A percentile compares a stretch with the other conserved stretches of the same genome.
Conservation (phyloP, 2,113 vertebrate species). For the Daboia siamensis region DNA sequence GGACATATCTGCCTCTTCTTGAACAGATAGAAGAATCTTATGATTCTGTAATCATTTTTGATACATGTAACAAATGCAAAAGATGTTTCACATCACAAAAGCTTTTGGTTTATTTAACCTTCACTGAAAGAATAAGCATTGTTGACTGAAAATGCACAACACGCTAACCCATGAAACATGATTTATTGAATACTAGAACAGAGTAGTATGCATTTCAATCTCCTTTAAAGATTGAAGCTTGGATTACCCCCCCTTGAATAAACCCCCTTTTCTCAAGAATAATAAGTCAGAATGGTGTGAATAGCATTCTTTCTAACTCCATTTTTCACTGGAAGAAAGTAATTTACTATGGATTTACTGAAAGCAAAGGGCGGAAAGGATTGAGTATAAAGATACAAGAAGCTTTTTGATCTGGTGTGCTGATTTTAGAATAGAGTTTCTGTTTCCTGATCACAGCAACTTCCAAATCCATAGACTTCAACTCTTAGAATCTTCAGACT, state of each 20-base stretch:
- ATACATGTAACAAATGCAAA: background rate
- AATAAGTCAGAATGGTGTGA: background rate
- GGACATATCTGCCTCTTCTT: background rate
- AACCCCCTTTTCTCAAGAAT: background rate
- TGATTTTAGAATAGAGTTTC: too few relatives aligned
- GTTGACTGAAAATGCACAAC: background rate
- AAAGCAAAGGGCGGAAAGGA: too few relatives aligned
- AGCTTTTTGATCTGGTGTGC: too few relatives aligned
- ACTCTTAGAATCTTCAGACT: too few relatives aligned
- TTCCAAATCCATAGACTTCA: too few relatives aligned
- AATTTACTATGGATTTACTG: background rate
- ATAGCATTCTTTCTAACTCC: background rate
- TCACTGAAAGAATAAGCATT: background rate
- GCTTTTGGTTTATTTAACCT: background rate
- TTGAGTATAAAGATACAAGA: too few relatives aligned
- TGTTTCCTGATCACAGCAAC: too few relatives aligned
- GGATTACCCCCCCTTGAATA: background rate
- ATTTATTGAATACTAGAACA: background rate
- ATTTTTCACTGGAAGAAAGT: background rate
- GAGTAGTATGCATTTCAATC: background rate
- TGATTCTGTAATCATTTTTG: background rate
- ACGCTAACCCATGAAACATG: background rate
- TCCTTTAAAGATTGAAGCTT: background rate
- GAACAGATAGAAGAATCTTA: background rate
- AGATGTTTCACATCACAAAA: background rate